phyloP scores from a whole-genome alignment of 2,888 invertebrate species.

The Papilio demoleus region DNA sequence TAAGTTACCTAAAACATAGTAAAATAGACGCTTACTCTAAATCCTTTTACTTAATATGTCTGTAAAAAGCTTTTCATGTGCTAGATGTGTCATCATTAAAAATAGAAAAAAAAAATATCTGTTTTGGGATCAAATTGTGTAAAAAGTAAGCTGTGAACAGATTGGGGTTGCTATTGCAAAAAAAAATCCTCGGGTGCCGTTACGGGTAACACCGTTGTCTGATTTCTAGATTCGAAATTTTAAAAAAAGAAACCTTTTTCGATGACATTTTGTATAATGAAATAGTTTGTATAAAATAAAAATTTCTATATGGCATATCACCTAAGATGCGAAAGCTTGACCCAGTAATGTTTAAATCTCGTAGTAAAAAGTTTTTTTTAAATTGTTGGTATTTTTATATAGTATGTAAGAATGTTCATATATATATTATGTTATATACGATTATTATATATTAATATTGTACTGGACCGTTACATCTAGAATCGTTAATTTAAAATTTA shows the following conservation, averaged over 20 bases:
- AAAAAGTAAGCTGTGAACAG: constrained; percentile 44
- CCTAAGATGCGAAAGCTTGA: constrained; percentile 54
- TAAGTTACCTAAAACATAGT: too few species aligned
- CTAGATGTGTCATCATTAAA: constrained; percentile 42
- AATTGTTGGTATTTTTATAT: constrained; percentile 81
- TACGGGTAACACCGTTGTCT: constrained; percentile 41
- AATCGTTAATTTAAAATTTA: constrained; percentile 24
- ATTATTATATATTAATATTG: constrained; percentile 40
- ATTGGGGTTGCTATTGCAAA: constrained; percentile 46
- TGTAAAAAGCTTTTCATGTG: constrained; percentile 55
- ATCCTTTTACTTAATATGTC: constrained; percentile 48
- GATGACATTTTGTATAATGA: constrained; percentile 46
- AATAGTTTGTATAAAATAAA: constrained; percentile 62
- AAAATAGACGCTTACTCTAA: constrained; percentile 50
- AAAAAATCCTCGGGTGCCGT: constrained; percentile 32
- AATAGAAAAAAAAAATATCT: constrained; percentile 51
- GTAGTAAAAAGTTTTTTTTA: constrained; percentile 57
- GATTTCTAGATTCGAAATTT: constrained; percentile 54
- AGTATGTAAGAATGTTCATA: constrained; percentile 72
- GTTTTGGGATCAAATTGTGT: constrained; percentile 75
- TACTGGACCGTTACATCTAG: constrained; percentile 31
- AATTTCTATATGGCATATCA: constrained; percentile 74
- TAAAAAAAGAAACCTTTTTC: constrained; percentile 49
- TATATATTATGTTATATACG: constrained; percentile 57
- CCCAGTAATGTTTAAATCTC: constrained; percentile 47